Base-by-base conservation (phyloP, 2,888 invertebrate species). In the Galerucella nymphaeae region DNA sequence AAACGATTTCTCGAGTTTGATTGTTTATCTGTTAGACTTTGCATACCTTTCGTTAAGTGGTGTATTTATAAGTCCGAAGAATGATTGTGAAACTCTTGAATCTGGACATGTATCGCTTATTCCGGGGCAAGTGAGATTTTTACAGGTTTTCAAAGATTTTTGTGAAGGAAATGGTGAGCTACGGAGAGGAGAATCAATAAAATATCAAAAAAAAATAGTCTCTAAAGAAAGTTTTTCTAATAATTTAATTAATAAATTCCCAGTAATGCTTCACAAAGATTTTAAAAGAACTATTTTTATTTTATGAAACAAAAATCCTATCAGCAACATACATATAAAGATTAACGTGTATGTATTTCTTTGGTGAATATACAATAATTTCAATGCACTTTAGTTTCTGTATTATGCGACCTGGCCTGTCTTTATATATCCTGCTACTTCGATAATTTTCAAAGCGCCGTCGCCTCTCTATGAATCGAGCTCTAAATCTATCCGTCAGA, bases 371-470 rank as follows among this genome's bases (percentile, higher is more conserved):
- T 78, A 79, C 78, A 80, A 80, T 80, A 78, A 80, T 80, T 78
- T 78, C 79, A 77, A 76, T 79, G 78, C 77, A 77, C 79, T 80
- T 80, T 80, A 80, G 79, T 78, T 77, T 77, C 76, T 76, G 75
- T 77, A 77, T 78, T 77, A 76, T 77, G 71, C 74, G 76, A 78
- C 76, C 74, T 76, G 75, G 76, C 76, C 76, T 77, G 78, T 81
- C 81, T 81, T 80, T 80, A 81, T 59, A 59, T 62, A 62, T 81
- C 79, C 77, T 75, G 81, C 81, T 80, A 83, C 82, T 83, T 82
- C 78, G 83, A 81, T 82, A 82, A 83, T 83, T 83, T 83, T 81
- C 80, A 82, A 82, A 81, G 81, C 82, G 78, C 75, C 77, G 76
- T 77, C 70, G 70, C 70, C 70, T 70, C 78, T 76, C 78, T 81